phyloP scores from a whole-genome alignment of 2,797 vertebrate species.

The Oryzias dopingdopingensis region DNA sequence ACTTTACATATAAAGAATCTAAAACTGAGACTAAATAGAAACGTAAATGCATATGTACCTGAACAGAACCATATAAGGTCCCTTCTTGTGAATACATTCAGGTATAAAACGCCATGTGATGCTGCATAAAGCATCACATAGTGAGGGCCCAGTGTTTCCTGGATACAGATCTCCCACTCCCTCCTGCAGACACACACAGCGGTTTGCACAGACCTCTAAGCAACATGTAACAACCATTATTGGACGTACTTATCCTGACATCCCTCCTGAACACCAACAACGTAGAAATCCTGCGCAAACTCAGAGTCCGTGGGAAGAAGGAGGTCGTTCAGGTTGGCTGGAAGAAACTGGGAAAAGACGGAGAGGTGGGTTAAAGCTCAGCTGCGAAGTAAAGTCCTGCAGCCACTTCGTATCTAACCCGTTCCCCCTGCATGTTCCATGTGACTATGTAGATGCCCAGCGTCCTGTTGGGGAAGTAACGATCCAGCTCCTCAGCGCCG shows the following conservation, averaged over 20 bases:
- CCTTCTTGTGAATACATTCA: constrained; percentile 88
- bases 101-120: constrained; percentile 90
- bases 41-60: constrained; percentile 68
- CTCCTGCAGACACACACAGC: constrained; percentile 74
- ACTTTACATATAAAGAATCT: too few relatives aligned
- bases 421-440: constrained; percentile 99
- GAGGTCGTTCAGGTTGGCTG: constrained; percentile 88
- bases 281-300: constrained; percentile 92
- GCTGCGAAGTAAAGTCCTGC: neutral
- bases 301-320: constrained; percentile 90
- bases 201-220: neutral
- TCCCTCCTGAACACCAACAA: constrained; percentile 95
- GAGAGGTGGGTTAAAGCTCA: constrained; percentile 7
- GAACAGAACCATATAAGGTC: constrained; percentile 99
- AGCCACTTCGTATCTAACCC: constrained; percentile 68
- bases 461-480: constrained; percentile 89
- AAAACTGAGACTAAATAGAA: too few relatives aligned
- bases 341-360: constrained; percentile 79
- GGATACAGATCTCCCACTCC: constrained; percentile 94
- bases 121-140: constrained; percentile 92
- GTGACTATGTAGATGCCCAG: constrained; percentile 88
- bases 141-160: constrained; percentile 92
- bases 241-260: constrained; percentile 88
- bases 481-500: constrained; percentile 91
- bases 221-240: neutral